A percentile compares a stretch with the other conserved stretches of the same genome.
These are phyloP conservation scores for Nowickia ferox DNA, from an alignment of 2,888 invertebrate species.

Conservation along the genomic window DNA sequence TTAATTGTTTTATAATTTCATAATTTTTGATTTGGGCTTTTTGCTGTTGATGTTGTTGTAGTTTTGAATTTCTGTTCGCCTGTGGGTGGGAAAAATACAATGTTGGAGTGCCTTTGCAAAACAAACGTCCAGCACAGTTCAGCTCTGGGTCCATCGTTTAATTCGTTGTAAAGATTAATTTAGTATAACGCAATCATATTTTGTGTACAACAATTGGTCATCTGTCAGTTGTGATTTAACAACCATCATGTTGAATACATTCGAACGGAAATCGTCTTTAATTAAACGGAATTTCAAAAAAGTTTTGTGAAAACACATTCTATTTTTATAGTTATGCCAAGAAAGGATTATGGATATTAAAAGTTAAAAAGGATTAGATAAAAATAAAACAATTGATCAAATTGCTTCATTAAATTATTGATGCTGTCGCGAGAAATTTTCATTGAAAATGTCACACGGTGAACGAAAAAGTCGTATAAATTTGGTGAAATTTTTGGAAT, in stretches of 20 bases:
- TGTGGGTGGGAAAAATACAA: slow-evolving; percentile 49
- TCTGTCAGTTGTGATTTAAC: slow-evolving; percentile 70
- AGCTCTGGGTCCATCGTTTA: slow-evolving; percentile 41
- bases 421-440: background rate
- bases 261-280: slow-evolving; percentile 60
- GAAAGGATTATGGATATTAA: slow-evolving; percentile 65
- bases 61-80: slow-evolving; percentile 25
- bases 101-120: slow-evolving; percentile 31
- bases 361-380: slow-evolving; percentile 28
- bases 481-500: slow-evolving; percentile 82
- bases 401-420: background rate
- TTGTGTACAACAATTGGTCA: slow-evolving; percentile 53
- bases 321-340: slow-evolving; percentile 3
- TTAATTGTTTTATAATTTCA: slow-evolving; percentile 71
- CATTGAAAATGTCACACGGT: slow-evolving; percentile 79
- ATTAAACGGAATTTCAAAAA: slow-evolving; percentile 47
- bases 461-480: slow-evolving; percentile 81
- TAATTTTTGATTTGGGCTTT: slow-evolving; percentile 45
- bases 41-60: slow-evolving; percentile 3
- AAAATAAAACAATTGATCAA: slow-evolving; percentile 52
- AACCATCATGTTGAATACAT: slow-evolving; percentile 66
- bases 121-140: background rate
- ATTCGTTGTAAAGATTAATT: slow-evolving; percentile 61
- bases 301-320: slow-evolving; percentile 19
- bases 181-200: slow-evolving; percentile 61